Evolutionary conservation across 2,888 invertebrate species (phyloP).

Genomic region (Troglohyphantes excavatus): DNA sequence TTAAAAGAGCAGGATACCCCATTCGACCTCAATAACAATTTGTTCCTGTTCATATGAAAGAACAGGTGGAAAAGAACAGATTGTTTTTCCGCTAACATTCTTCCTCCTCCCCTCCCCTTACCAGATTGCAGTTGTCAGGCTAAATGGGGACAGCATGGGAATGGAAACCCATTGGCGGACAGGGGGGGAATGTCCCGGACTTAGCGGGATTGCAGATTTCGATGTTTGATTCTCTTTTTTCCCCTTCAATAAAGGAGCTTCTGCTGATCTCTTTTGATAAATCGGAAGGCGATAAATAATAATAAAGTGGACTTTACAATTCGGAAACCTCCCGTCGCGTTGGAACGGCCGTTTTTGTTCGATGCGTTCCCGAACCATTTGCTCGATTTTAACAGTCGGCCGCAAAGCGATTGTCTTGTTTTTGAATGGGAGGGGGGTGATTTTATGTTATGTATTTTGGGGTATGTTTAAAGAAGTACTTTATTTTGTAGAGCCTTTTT

Average conservation of each 20-base stretch:
- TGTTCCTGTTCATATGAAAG: too few relatives aligned
- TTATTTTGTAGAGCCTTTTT: too few relatives aligned
- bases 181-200: constrained; percentile 21
- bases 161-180: constrained; percentile 51
- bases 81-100: too few relatives aligned
- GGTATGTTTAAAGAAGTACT: too few relatives aligned
- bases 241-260: constrained; percentile 43
- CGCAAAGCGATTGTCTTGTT: too few relatives aligned
- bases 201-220: constrained; percentile 59
- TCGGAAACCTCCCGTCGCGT: not conserved
- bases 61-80: too few relatives aligned
- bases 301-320: constrained; percentile 71
- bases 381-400: too few relatives aligned
- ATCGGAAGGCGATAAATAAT: constrained; percentile 67
- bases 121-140: constrained; percentile 55
- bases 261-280: constrained; percentile 63
- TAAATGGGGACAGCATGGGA: constrained; percentile 37
- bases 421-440: too few relatives aligned
- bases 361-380: not conserved
- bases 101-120: too few relatives aligned
- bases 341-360: not conserved
- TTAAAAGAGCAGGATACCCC: too few relatives aligned
- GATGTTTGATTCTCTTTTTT: constrained; percentile 30
- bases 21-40: too few relatives aligned
- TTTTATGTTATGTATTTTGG: too few relatives aligned